Conservation (phyloP, 2,888 invertebrate species). For the Polylopha cassiicola region DNA sequence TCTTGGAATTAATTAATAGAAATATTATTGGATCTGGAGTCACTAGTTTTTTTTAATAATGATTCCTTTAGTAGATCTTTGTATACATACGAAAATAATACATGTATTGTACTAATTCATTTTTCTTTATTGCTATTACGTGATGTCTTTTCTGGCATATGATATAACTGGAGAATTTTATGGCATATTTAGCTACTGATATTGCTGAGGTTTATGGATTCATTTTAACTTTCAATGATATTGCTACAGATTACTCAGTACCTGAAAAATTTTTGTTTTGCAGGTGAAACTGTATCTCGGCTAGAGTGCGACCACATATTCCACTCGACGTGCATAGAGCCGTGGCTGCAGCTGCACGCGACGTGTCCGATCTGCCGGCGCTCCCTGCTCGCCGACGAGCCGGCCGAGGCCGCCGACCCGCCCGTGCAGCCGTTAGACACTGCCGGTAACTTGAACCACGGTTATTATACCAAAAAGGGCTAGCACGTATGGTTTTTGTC, state of each 20-base stretch:
- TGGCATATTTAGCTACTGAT: too few species aligned
- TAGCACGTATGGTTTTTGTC: neutral
- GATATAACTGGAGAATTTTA: too few species aligned
- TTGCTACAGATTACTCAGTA: conserved; percentile 5
- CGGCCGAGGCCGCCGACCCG: conserved; percentile 23
- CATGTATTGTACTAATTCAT: too few species aligned
- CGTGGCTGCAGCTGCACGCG: conserved; percentile 97
- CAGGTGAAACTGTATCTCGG: conserved; percentile 84
- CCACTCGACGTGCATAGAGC: conserved; percentile 94
- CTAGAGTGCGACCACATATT: conserved; percentile 93
- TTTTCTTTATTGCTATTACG: too few species aligned
- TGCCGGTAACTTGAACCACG: conserved; percentile 1
- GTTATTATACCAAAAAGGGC: neutral
- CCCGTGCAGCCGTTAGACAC: conserved; percentile 6
- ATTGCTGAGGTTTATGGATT: too few species aligned
- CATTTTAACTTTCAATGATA: too few species aligned
- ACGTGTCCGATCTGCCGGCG: conserved; percentile 97
- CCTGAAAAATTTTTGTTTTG: conserved; percentile 24
- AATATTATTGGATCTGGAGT: too few species aligned
- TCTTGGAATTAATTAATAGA: too few species aligned
- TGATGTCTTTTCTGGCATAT: too few species aligned
- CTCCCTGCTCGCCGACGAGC: conserved; percentile 68
- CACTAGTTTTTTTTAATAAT: too few species aligned
- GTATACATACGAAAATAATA: too few species aligned
- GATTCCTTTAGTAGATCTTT: too few species aligned